A percentile compares a stretch with the other conserved stretches of the same genome.
These are phyloP conservation scores for Guaruba guarouba DNA, from an alignment of 2,113 vertebrate species.

Conservation along the genomic window DNA sequence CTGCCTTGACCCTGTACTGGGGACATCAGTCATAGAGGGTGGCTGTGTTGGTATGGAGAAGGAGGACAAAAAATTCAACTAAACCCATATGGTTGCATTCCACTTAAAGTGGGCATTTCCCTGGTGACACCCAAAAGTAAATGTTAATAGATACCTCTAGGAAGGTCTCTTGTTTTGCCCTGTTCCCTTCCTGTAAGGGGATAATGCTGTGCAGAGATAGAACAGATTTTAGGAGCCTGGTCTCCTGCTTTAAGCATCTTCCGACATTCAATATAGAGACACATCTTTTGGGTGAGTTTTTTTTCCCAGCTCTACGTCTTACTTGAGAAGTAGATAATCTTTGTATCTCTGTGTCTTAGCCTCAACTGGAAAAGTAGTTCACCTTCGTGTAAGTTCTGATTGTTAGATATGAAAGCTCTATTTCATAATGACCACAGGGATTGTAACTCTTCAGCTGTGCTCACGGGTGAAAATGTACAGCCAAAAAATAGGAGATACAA, in stretches of 20 bases:
- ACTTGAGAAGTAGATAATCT: constrained; percentile 1
- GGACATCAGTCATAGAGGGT: background rate
- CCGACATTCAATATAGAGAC: background rate
- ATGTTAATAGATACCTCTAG: constrained; percentile 4
- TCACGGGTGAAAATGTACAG: constrained; percentile 5
- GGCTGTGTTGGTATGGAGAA: background rate
- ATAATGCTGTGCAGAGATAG: background rate
- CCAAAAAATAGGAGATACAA: constrained; percentile 12
- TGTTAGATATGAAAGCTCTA: constrained; percentile 21
- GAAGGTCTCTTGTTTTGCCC: background rate
- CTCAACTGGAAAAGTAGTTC: constrained; percentile 21
- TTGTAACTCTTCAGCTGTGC: constrained; percentile 16
- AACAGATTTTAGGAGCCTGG: background rate
- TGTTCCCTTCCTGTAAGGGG: background rate
- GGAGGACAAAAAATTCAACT: background rate
- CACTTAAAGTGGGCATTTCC: background rate
- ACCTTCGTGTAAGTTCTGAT: constrained; percentile 17
- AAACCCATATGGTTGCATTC: background rate
- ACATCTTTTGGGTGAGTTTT: background rate
- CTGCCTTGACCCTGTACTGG: background rate
- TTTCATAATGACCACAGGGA: constrained; percentile 2
- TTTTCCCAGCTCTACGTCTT: background rate
- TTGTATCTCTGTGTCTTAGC: background rate
- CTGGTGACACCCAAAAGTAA: background rate
- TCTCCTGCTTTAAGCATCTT: background rate